A percentile compares a stretch with the other conserved stretches of the same genome.
phyloP scores from a whole-genome alignment of 2,888 invertebrate species.

The Campoplex capitator region DNA sequence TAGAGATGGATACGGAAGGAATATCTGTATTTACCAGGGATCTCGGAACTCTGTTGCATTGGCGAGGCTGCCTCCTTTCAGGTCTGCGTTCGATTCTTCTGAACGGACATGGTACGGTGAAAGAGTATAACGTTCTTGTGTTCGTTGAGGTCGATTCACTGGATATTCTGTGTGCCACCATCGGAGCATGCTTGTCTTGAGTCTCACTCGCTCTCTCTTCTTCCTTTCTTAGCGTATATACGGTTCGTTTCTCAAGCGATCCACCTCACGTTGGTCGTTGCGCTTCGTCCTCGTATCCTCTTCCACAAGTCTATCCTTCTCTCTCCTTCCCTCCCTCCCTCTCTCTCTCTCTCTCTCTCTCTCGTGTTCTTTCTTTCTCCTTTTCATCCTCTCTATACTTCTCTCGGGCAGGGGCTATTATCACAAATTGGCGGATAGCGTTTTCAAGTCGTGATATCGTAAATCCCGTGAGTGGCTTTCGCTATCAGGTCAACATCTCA shows the following conservation, averaged over 20 bases:
- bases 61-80: conserved; percentile 54
- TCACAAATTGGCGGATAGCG: conserved; percentile 76
- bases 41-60: conserved; percentile 54
- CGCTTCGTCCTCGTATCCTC: conserved; percentile 59
- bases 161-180: conserved; percentile 49
- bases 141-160: conserved; percentile 60
- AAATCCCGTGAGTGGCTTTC: conserved; percentile 71
- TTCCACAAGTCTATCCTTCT: conserved; percentile 33
- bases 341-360: conserved; percentile 27
- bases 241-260: conserved; percentile 48
- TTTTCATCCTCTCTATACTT: conserved; percentile 35
- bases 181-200: conserved; percentile 40
- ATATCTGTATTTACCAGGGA: conserved; percentile 69
- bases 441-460: conserved; percentile 76
- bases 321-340: conserved; percentile 5
- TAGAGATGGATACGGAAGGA: conserved; percentile 50
- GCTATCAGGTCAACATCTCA: conserved; percentile 75
- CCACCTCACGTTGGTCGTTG: conserved; percentile 43
- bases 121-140: conserved; percentile 33
- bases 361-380: conserved; percentile 17
- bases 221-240: conserved; percentile 19
- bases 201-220: conserved; percentile 28
- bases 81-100: conserved; percentile 58
- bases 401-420: conserved; percentile 70
- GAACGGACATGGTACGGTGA: conserved; percentile 34